Evolutionary conservation across 1,140 invertebrate species (phyloP).

Genomic region (Hydropsyche tenuis): DNA sequence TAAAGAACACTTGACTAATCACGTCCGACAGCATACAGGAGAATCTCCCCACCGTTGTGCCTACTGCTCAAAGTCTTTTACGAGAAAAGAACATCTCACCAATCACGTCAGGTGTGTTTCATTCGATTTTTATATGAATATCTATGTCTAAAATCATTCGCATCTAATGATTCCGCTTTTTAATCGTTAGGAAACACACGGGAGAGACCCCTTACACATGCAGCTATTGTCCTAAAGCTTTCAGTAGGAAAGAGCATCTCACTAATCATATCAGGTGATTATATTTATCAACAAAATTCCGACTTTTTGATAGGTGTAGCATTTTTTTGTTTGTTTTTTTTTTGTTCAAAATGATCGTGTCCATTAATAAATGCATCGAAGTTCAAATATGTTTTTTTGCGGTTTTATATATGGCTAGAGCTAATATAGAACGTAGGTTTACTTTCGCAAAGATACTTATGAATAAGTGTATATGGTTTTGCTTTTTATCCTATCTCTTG

Average conservation of each 20-base stretch:
- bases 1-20: conserved; percentile 74
- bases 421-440: too few species aligned
- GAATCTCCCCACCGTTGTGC: conserved; percentile 74
- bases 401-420: too few species aligned
- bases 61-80: conserved; percentile 77
- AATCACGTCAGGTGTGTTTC: conserved; percentile 73
- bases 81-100: conserved; percentile 83
- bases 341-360: too few species aligned
- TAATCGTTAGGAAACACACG: conserved; percentile 67
- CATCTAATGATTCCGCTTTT: background rate
- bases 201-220: conserved; percentile 78
- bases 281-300: too few species aligned
- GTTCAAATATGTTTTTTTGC: too few species aligned
- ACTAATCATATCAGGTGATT: conserved; percentile 63
- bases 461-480: too few species aligned
- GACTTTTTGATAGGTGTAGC: too few species aligned
- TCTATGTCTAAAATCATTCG: background rate
- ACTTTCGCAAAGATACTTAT: too few species aligned
- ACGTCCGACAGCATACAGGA: conserved; percentile 77
- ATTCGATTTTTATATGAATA: background rate
- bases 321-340: too few species aligned
- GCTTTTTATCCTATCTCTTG: too few species aligned
- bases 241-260: conserved; percentile 72
- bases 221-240: conserved; percentile 74
- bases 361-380: too few species aligned